A percentile compares a stretch with the other conserved stretches of the same genome.
These are phyloP conservation scores for Erethizon dorsatum DNA, from an alignment of 2,797 vertebrate genomes.

Conservation along the genomic window DNA sequence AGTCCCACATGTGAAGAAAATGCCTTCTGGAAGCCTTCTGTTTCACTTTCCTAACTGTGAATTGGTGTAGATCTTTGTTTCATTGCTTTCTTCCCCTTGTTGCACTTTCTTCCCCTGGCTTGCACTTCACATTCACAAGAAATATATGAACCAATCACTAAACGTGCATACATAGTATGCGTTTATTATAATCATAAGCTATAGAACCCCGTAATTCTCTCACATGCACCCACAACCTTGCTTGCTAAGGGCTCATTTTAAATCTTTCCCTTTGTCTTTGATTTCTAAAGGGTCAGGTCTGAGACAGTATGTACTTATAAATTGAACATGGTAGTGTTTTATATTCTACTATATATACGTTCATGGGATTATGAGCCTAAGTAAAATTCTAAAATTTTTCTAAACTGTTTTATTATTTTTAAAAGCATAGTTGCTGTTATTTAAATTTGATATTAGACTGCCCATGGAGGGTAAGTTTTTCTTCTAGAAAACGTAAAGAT, in stretches of 20 bases:
- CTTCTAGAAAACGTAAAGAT: neutral
- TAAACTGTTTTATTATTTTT: neutral
- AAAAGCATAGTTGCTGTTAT: neutral
- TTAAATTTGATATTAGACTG: neutral
- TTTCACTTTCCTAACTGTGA: neutral
- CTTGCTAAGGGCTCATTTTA: neutral
- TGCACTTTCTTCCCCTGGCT: neutral
- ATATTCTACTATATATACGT: neutral
- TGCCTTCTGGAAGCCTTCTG: neutral
- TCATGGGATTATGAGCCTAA: neutral
- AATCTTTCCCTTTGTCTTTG: neutral
- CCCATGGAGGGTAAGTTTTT: neutral
- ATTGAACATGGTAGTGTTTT: neutral
- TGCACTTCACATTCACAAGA: neutral
- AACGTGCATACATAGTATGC: neutral
- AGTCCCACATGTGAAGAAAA: neutral
- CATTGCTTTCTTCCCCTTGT: fast-evolving
- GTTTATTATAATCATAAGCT: neutral
- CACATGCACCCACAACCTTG: neutral
- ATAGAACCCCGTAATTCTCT: neutral
- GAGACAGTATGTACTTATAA: neutral
- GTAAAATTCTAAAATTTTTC: constrained; percentile 1
- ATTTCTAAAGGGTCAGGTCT: neutral
- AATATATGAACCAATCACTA: neutral
- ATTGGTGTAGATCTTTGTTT: neutral